Conservation (phyloP, 2,797 vertebrate species). For the Pelochelys cantorii region DNA sequence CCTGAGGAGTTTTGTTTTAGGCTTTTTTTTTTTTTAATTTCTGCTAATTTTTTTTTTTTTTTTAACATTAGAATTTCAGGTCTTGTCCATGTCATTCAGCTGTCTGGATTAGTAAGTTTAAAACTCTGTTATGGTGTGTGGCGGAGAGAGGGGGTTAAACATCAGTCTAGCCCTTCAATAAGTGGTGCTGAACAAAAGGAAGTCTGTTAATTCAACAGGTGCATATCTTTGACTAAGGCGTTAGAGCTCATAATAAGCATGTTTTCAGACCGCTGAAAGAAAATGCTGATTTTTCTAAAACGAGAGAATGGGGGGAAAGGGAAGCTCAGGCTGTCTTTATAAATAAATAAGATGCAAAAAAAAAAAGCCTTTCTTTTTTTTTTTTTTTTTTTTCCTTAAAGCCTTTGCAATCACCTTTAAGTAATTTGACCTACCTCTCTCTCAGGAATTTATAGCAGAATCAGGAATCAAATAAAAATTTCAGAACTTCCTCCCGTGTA, state of each 20-base stretch:
- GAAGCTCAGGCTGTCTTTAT: neutral
- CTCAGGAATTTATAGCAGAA: neutral
- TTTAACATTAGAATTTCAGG: neutral
- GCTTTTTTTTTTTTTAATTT: neutral
- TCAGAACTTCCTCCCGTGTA: neutral
- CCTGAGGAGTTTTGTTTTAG: neutral
- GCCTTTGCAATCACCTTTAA: neutral
- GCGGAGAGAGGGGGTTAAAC: neutral
- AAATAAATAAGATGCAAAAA: neutral
- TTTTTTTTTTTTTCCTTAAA: too few relatives aligned
- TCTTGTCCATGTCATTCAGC: neutral
- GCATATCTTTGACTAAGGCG: neutral
- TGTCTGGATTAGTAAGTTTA: neutral
- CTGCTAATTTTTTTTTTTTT: neutral
- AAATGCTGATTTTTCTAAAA: neutral
- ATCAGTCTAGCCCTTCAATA: neutral
- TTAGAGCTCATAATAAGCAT: neutral
- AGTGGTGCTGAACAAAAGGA: neutral
- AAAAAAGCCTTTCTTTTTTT: neutral
- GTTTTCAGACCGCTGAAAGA: neutral
- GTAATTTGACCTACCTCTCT: neutral
- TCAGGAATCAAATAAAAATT: neutral
- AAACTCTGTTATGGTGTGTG: neutral
- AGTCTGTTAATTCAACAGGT: neutral
- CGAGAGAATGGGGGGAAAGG: neutral